Conservation (phyloP, 2,888 invertebrate genomes). For the Ophion obscuratus region DNA sequence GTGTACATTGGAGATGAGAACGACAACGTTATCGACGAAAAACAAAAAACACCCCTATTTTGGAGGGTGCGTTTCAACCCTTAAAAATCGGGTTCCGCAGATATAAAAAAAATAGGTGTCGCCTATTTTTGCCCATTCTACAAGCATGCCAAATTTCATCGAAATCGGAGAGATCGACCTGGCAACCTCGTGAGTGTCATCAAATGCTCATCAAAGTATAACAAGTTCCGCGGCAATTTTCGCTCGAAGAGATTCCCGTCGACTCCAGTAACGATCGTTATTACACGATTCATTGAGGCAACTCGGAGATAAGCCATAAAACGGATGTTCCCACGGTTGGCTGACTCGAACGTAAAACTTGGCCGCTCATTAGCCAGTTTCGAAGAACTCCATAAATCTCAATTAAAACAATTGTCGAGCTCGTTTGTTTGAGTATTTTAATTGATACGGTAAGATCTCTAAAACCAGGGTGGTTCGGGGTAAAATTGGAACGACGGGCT, state of each 20-base stretch:
- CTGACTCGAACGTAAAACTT: constrained; percentile 22
- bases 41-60: too few relatives aligned
- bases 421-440: constrained; percentile 41
- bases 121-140: too few relatives aligned
- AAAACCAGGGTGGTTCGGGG: not conserved
- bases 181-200: too few relatives aligned
- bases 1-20: too few relatives aligned
- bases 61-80: too few relatives aligned
- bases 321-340: constrained; percentile 35
- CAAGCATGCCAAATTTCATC: too few relatives aligned
- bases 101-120: too few relatives aligned
- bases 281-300: constrained; percentile 6
- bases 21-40: too few relatives aligned
- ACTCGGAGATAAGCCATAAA: constrained; percentile 8
- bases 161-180: too few relatives aligned
- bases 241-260: not conserved
- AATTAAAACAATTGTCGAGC: constrained; percentile 44
- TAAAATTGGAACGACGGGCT: not conserved
- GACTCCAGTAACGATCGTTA: not conserved
- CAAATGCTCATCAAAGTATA: not conserved
- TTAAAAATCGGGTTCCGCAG: too few relatives aligned
- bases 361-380: constrained; percentile 11
- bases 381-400: constrained; percentile 25
- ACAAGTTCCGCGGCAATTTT: not conserved
- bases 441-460: constrained; percentile 8